Evolutionary conservation across 2,797 vertebrate species (phyloP).

Genomic region (Molossus molossus): DNA sequence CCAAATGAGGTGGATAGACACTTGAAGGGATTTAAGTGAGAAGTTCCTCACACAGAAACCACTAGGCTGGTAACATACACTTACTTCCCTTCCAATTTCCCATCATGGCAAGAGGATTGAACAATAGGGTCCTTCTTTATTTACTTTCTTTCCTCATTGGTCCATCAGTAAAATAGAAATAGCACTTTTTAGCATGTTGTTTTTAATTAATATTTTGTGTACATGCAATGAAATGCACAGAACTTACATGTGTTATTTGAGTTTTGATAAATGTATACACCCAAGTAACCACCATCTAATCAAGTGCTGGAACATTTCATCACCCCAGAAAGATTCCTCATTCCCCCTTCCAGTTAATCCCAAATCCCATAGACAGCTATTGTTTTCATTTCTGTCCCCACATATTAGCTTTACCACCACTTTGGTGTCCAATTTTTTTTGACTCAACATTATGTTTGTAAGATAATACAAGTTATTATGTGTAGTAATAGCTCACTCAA

Average conservation of each 20-base stretch:
- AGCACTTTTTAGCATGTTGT: not conserved
- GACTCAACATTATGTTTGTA: not conserved
- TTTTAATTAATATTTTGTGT: not conserved
- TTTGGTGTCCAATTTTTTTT: not conserved
- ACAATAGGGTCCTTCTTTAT: not conserved
- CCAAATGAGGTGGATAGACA: not conserved
- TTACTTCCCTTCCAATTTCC: not conserved
- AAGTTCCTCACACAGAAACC: not conserved
- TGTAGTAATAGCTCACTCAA: not conserved
- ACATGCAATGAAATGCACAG: conserved; percentile 10
- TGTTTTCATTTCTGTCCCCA: not conserved
- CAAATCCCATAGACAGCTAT: not conserved
- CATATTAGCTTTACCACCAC: not conserved
- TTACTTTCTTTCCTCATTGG: not conserved
- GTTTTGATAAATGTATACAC: not conserved
- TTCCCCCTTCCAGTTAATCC: not conserved
- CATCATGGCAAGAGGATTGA: not conserved
- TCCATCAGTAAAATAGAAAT: not conserved
- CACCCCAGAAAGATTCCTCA: not conserved
- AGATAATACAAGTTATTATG: not conserved
- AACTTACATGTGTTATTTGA: not conserved
- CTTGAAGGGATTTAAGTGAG: not conserved
- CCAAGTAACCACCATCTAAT: not conserved
- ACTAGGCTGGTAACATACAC: not conserved
- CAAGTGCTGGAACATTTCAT: not conserved